Percentiles rank a stretch among this genome's conserved stretches.
Conservation (phyloP, 2,888 invertebrate genomes). For the Polylopha cassiicola region DNA sequence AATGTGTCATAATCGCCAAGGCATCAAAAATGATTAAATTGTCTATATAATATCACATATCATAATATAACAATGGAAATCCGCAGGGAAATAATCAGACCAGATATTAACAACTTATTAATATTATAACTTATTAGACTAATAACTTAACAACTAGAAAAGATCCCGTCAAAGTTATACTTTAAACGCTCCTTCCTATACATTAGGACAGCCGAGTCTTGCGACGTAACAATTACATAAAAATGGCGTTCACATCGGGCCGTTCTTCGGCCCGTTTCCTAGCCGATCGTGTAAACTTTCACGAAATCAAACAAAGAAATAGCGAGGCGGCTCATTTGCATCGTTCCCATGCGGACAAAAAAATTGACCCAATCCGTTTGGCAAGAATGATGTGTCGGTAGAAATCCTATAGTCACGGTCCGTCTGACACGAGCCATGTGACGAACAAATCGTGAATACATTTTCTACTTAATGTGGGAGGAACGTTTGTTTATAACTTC, state of each 20-base stretch:
- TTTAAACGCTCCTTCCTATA: no score
- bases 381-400: conserved; percentile 70
- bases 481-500: conserved; percentile 10
- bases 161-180: no score
- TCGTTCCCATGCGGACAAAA: conserved; percentile 76
- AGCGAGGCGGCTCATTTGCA: conserved; percentile 74
- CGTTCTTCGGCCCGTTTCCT: conserved; percentile 68
- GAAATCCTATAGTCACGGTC: conserved; percentile 68
- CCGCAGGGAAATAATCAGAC: no score
- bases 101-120: no score
- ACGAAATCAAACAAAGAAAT: conserved; percentile 78
- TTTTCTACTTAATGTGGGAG: conserved; percentile 17
- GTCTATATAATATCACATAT: no score
- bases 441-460: conserved; percentile 19
- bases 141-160: no score
- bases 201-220: conserved; percentile 42
- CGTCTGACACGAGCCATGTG: conserved; percentile 25
- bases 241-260: conserved; percentile 73
- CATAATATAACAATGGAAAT: no score
- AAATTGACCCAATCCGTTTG: conserved; percentile 73
- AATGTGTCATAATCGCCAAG: no score
- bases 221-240: conserved; percentile 76
- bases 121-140: no score
- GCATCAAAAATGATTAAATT: no score
- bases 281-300: conserved; percentile 76